Percentiles rank a stretch among this genome's conserved stretches.
Evolutionary conservation across 2,113 vertebrate genomes (phyloP).

Genomic region (Trematocara stigmaticum): DNA sequence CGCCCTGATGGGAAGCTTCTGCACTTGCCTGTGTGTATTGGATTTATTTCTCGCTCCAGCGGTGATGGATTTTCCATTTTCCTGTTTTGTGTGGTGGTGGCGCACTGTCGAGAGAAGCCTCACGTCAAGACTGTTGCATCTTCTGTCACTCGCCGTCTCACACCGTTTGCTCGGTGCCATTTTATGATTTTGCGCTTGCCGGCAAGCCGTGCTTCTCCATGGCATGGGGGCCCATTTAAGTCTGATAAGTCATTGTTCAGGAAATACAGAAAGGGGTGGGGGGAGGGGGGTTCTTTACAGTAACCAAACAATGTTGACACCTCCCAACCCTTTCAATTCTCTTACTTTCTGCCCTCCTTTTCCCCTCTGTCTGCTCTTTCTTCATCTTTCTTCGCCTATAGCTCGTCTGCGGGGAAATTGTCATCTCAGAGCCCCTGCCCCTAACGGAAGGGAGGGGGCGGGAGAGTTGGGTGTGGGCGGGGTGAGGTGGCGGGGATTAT

Average conservation of each 20-base stretch:
- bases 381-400: conserved; percentile 7
- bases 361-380: not conserved
- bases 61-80: conserved; percentile 58
- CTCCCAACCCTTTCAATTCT: not conserved
- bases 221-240: conserved; percentile 43
- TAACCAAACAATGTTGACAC: not conserved
- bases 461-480: not conserved
- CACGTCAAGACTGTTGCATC: conserved; percentile 26
- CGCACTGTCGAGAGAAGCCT: not conserved
- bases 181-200: conserved; percentile 21
- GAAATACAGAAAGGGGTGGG: not conserved
- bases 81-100: not conserved
- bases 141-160: conserved; percentile 26
- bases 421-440: conserved; percentile 21
- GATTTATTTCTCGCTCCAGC: conserved; percentile 37
- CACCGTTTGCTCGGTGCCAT: conserved; percentile 29
- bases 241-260: conserved; percentile 52
- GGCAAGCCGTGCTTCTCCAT: conserved; percentile 1
- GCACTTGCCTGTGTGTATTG: conserved; percentile 24
- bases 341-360: not conserved
- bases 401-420: conserved; percentile 35
- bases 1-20: conserved; percentile 21
- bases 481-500: conserved; percentile 38
- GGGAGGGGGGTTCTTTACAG: not conserved
- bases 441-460: not conserved